Conservation (phyloP, 2,888 invertebrate genomes). For the Leptopilina myrica region DNA sequence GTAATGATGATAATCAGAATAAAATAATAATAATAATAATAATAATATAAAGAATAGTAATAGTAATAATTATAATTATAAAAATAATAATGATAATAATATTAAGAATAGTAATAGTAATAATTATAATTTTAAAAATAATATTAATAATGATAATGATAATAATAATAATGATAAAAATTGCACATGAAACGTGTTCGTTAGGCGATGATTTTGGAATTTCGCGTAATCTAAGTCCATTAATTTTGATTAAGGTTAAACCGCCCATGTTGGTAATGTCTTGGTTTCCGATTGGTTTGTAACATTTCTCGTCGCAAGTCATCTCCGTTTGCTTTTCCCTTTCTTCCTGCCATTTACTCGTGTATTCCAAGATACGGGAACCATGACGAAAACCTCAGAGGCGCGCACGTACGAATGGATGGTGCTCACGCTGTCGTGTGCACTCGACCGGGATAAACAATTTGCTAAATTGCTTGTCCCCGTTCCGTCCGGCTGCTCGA, state of each 20-base stretch:
- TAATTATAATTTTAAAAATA: too few relatives aligned
- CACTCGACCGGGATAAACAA: constrained; percentile 47
- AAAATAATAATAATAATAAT: too few relatives aligned
- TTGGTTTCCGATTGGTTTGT: constrained; percentile 51
- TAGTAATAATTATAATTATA: too few relatives aligned
- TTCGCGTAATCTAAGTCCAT: constrained; percentile 49
- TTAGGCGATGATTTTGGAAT: not conserved
- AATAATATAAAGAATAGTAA: too few relatives aligned
- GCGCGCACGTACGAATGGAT: constrained; percentile 49
- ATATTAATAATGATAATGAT: too few relatives aligned
- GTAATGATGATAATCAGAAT: too few relatives aligned
- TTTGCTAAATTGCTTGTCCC: constrained; percentile 56
- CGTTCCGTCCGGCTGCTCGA: constrained; percentile 34
- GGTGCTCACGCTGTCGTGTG: constrained; percentile 40
- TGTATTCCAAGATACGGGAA: constrained; percentile 13
- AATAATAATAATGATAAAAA: too few relatives aligned
- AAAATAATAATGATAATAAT: too few relatives aligned
- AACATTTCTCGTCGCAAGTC: constrained; percentile 34
- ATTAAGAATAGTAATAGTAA: too few relatives aligned
- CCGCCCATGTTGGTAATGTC: constrained; percentile 44
- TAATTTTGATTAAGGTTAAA: constrained; percentile 32
- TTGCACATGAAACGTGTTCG: not conserved
- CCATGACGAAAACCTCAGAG: constrained; percentile 43
- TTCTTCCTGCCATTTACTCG: constrained; percentile 14
- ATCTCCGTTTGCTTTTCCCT: constrained; percentile 34